Percentiles rank a stretch among this genome's conserved stretches.
Conservation (phyloP, 2,113 vertebrate genomes). For the Shinisaurus crocodilurus region DNA sequence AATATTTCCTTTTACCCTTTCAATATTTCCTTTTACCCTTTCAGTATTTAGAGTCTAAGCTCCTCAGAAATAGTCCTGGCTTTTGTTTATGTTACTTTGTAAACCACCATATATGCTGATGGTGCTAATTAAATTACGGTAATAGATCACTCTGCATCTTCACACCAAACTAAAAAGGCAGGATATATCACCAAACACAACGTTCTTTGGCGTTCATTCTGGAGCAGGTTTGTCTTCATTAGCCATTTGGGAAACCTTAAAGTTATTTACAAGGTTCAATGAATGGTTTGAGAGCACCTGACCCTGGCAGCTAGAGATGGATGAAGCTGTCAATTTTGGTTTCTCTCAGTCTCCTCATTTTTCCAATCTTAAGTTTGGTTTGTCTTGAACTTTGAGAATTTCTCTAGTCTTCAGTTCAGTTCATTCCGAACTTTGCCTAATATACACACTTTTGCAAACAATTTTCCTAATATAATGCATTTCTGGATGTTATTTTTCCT, state of each 20-base stretch:
- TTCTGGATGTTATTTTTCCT: no score
- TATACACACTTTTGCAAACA: no score
- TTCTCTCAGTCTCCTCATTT: no score
- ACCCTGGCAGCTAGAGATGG: no score
- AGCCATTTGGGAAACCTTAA: background rate
- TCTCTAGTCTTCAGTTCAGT: no score
- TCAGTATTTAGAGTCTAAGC: background rate
- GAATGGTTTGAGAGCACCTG: background rate
- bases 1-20: no score
- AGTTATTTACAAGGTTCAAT: background rate
- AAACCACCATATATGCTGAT: no score
- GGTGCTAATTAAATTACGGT: background rate
- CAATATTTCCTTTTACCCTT: background rate
- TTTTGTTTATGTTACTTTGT: background rate
- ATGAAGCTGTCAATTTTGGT: no score
- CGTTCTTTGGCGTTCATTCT: background rate
- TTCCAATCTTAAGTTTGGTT: no score
- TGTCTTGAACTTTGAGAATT: no score
- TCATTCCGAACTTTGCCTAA: no score
- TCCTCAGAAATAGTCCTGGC: background rate
- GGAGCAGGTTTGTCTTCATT: background rate
- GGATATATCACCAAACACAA: background rate
- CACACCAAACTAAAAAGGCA: background rate
- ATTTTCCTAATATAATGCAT: no score
- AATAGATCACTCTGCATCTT: background rate